Percentiles rank a stretch among this genome's conserved stretches.
Evolutionary conservation across 2,113 vertebrate genomes (phyloP).

Genomic region (Regulus satrapa): DNA sequence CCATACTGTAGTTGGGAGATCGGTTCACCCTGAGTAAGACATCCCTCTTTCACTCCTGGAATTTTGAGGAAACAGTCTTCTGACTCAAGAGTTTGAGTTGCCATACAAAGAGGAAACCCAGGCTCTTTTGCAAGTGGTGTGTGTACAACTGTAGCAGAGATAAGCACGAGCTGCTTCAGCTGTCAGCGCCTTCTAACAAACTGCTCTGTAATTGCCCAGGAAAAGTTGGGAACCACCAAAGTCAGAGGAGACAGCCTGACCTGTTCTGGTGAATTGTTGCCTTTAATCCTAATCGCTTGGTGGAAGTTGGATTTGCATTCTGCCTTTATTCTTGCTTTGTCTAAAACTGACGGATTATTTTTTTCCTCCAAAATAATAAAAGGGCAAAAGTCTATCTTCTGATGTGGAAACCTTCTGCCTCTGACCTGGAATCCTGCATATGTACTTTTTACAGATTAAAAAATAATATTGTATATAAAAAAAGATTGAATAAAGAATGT

Average conservation of each 20-base stretch:
- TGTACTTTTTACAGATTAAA: constrained; percentile 75
- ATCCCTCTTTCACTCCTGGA: background rate
- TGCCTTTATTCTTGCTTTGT: constrained; percentile 61
- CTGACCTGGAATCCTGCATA: constrained; percentile 69
- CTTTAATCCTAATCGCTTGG: constrained; percentile 40
- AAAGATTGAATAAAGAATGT: constrained; percentile 79
- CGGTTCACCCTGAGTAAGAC: background rate
- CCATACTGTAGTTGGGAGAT: background rate
- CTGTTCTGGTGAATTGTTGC: background rate
- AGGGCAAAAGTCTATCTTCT: constrained; percentile 54
- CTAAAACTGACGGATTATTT: constrained; percentile 50
- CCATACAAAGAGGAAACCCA: background rate
- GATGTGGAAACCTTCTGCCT: constrained; percentile 55
- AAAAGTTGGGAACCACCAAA: background rate
- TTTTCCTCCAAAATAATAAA: constrained; percentile 44
- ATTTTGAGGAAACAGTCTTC: background rate
- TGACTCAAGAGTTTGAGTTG: background rate
- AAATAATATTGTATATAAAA: constrained; percentile 76
- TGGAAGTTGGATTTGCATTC: constrained; percentile 52
- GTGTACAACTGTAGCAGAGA: background rate
- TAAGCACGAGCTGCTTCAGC: background rate
- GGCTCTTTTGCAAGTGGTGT: background rate
- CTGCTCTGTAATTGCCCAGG: background rate
- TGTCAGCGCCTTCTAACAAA: background rate
- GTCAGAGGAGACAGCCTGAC: background rate